phyloP scores from a whole-genome alignment of 1,140 invertebrate species.

The Metopolophium dirhodum region DNA sequence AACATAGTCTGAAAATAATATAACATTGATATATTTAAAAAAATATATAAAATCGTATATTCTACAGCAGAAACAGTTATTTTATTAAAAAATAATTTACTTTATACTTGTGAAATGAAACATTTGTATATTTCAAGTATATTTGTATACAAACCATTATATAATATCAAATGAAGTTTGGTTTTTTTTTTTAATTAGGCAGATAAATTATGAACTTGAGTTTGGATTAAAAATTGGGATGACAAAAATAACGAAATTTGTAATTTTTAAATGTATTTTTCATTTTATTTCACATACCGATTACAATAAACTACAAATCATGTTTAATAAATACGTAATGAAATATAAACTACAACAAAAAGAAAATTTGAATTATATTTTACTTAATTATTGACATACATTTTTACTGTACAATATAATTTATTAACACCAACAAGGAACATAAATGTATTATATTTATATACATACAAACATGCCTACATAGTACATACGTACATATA shows the following conservation, averaged over 20 bases:
- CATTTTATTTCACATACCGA: constrained; percentile 28
- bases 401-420: constrained; percentile 40
- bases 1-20: not conserved
- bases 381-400: constrained; percentile 33
- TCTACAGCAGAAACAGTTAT: not conserved
- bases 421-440: constrained; percentile 40
- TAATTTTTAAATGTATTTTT: not conserved
- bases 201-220: not conserved
- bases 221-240: not conserved
- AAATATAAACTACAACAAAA: constrained; percentile 50
- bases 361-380: constrained; percentile 26
- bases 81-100: too few relatives aligned
- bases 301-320: constrained; percentile 53
- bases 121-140: too few relatives aligned
- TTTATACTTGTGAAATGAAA: not conserved
- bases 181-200: not conserved
- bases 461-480: not conserved
- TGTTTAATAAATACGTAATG: constrained; percentile 39
- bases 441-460: constrained; percentile 13
- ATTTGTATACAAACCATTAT: not conserved
- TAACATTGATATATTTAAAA: not conserved
- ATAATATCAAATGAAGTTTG: not conserved
- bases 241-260: not conserved
- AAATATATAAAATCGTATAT: not conserved
- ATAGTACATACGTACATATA: not conserved